Base-by-base conservation (phyloP, 1,140 invertebrate species). In the Maconellicoccus hirsutus region DNA sequence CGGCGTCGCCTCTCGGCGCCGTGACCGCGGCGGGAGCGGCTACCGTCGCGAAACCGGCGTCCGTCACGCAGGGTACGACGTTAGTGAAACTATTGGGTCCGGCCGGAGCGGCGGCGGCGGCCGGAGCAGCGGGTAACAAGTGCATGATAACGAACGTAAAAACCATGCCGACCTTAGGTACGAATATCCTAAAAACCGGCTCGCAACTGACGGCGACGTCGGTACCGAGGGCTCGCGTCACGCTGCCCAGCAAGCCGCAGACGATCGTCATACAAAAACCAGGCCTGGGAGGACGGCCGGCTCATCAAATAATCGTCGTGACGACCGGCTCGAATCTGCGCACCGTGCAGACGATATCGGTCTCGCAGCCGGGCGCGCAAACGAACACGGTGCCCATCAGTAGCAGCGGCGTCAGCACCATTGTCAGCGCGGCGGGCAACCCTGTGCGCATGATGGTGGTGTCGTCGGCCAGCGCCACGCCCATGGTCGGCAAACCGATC, bases 301-400 rank as follows among this genome's bases (percentile, higher is more conserved):
- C 77, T 79, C 33, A 86, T 76, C 86, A 84, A 72, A 86, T 88
- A 26, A 84, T 87, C 52, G 86, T 90, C n/a, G 87, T 90, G 0
- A 87, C 87, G 12, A 87, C 87, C 1, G 86, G 84, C 6, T 83
- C 85, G 1, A 82, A 81, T 70, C 76, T 89, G 22, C 81, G 87
- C 70, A 84, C 86, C 22, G 83, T 87, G 59, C 84, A 86, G 76
- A 84, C 83, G 8, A 78, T 85, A 0, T 85, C 86, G 10, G 86
- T 84, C 1, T 81, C 83, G 1, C 85, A 86, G 75, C 80, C 85
- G 27, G 78, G 79, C 71, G 81, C 59, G 80, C 81, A 0, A 79
- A 66, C 61, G 79, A 1, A 80, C 79, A 75, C 80, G 82, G n/a
- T 80, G 79, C 69, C 80, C 72, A 72, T 33, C 8, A 72, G 71